phyloP scores from a whole-genome alignment of 2,113 vertebrate species.

The Myotis brandtii region DNA sequence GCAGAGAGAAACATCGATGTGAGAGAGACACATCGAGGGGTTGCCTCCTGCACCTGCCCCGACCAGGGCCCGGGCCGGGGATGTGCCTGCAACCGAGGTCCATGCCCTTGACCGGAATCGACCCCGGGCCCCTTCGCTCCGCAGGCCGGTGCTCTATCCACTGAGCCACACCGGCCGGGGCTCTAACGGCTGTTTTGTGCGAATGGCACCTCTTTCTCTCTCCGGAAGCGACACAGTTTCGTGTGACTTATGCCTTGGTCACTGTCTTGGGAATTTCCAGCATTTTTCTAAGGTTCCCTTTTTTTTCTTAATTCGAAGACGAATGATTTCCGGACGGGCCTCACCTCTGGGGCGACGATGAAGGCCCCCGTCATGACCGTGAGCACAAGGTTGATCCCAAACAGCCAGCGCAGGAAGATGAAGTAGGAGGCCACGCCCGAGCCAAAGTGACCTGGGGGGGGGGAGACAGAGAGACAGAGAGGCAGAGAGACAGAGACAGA shows the following conservation, averaged over 20 bases:
- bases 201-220: fast-evolving
- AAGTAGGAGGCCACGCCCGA: constrained; percentile 99
- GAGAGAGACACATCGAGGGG: no score
- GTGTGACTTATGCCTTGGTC: background rate
- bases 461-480: no score
- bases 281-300: background rate
- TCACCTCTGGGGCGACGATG: constrained; percentile 97
- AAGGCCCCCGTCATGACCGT: constrained; percentile 97
- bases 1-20: no score
- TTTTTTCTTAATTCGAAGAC: no score
- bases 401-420: constrained; percentile 98
- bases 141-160: no score
- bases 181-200: fast-evolving
- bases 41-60: no score
- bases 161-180: no score
- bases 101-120: no score
- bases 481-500: no score
- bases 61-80: no score
- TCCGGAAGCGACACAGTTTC: background rate
- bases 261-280: background rate
- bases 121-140: no score
- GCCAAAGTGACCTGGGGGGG: constrained; percentile 95
- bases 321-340: background rate
- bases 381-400: constrained; percentile 97
- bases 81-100: no score